Conservation (phyloP, 2,113 vertebrate genomes). For the Phaetusa simplex region DNA sequence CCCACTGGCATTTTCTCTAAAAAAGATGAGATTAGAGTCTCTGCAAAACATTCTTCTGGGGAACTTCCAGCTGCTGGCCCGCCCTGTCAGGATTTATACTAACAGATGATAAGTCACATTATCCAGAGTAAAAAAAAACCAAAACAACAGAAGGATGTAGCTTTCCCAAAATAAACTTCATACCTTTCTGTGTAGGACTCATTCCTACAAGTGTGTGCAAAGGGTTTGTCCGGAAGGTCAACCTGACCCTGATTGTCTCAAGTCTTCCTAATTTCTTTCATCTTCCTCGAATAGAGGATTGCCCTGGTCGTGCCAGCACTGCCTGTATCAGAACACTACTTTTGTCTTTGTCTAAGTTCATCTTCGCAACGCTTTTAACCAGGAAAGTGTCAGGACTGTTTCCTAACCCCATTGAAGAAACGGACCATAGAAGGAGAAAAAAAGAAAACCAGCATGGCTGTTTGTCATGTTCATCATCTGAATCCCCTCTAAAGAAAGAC, state of each 20-base stretch:
- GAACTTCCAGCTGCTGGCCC: not conserved
- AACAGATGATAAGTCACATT: not conserved
- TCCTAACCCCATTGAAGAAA: not conserved
- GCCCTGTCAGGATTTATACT: not conserved
- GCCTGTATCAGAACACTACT: not conserved
- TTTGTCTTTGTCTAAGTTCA: not conserved
- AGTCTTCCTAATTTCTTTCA: not conserved
- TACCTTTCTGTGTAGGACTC: not conserved
- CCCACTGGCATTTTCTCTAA: not conserved
- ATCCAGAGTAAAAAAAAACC: not conserved
- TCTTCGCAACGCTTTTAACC: not conserved
- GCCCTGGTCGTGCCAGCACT: not conserved
- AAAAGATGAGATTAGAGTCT: not conserved
- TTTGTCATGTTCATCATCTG: not conserved
- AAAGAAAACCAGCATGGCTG: not conserved
- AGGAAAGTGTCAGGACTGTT: not conserved
- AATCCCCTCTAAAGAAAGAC: not conserved
- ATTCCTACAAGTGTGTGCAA: not conserved
- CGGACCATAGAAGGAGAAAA: not conserved
- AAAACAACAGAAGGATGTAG: not conserved
- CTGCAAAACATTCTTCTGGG: not conserved
- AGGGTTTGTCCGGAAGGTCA: not conserved
- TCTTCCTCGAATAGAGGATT: not conserved
- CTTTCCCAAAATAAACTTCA: not conserved
- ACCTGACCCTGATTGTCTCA: not conserved